Base-by-base conservation (phyloP, 1,140 invertebrate genomes). In the Drosophila ambigua region DNA sequence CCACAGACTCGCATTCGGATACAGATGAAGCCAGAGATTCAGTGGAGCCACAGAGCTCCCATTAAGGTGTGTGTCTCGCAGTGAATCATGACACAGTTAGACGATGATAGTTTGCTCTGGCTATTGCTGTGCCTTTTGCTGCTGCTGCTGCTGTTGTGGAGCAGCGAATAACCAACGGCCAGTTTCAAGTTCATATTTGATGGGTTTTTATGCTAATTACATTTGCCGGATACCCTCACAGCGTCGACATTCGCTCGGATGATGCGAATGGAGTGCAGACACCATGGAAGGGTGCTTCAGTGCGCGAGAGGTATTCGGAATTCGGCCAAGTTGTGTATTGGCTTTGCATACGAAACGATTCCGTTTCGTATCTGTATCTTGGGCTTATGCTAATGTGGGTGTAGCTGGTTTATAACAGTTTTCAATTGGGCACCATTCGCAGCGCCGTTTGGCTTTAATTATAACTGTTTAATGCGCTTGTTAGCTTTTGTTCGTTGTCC, bases 1-100 rank as follows among this genome's bases (percentile, higher is more conserved):
- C 50, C 16, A 5, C 35, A 41, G 57, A 45, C 28, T 39, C 35
- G 35, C 35, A 39, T 11, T 11, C 4, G 11, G 35, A 39, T 39
- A 39, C 4, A 8, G 8, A 31, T 3, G 23, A 24, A 51, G 72
- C 55, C 61, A 65, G 61, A 65, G 60, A 75, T 66, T 66, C 71
- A 77, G 9, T 39, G 2, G 35, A 39, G 23, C 23, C 23, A 24
- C 8, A 11, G 35, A 39, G 35, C 35, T 39, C 35, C 11, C 35
- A 13, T 39, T 39, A 39, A 39, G 35, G 35, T 68, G 60, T 72
- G 74, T 74, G 52, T 71, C 66, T 62, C 64, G 6, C 46, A 52
- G 74, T 78, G 82, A 85, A 82, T 85, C 82, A 85, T 87, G 78
- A 72, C 83, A 87, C 63, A 87, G 65, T 82, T 85, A 67, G 60